Conservation (phyloP, 2,113 vertebrate genomes). For the Microcebus tavaratra region DNA sequence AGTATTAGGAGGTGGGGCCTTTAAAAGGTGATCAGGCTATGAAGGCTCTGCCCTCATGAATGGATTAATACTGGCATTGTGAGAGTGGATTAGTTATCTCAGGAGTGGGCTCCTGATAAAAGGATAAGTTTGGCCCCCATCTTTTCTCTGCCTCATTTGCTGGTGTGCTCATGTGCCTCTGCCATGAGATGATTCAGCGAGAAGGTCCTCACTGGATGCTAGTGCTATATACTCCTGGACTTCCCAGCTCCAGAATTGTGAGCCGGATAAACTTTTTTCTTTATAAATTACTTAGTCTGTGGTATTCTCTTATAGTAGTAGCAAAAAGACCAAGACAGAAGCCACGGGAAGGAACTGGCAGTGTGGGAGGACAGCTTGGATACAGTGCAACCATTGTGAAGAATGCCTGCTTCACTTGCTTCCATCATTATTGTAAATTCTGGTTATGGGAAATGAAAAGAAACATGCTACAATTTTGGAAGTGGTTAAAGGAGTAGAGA, state of each 20-base stretch:
- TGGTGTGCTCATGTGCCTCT: neutral
- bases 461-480: neutral
- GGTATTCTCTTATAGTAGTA: neutral
- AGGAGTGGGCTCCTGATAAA: neutral
- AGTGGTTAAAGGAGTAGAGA: neutral
- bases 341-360: neutral
- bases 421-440: neutral
- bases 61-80: neutral
- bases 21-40: neutral
- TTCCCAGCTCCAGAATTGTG: neutral
- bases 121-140: neutral
- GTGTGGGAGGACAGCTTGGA: neutral
- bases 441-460: neutral
- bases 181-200: neutral
- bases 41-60: neutral
- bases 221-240: neutral
- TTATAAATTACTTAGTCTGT: neutral
- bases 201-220: neutral
- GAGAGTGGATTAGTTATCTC: neutral
- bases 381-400: neutral
- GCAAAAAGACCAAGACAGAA: neutral
- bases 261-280: neutral
- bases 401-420: neutral
- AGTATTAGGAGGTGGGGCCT: neutral
- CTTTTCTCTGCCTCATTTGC: neutral